Percentiles rank a stretch among this genome's conserved stretches.
Conservation (phyloP, 2,888 invertebrate species). For the Campaea margaritaria region DNA sequence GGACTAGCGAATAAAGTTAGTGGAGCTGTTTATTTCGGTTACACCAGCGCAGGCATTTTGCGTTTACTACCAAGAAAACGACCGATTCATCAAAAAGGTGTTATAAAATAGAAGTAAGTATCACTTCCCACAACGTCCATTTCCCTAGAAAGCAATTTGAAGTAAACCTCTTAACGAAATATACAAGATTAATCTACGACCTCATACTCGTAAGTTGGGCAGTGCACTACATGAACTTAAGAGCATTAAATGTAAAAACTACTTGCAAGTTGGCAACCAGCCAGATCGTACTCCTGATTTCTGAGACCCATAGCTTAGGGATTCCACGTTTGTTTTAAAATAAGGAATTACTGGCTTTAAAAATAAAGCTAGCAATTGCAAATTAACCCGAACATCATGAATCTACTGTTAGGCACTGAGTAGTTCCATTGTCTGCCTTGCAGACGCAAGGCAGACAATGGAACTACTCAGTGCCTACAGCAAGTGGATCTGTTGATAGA, state of each 20-base stretch:
- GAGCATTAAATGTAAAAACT: constrained; percentile 78
- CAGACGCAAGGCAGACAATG: too few relatives aligned
- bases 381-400: too few relatives aligned
- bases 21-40: too few relatives aligned
- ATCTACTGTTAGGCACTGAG: too few relatives aligned
- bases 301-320: constrained; percentile 43
- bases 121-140: constrained; percentile 5
- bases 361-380: neutral
- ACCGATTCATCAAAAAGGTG: too few relatives aligned
- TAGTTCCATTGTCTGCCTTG: too few relatives aligned
- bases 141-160: constrained; percentile 59
- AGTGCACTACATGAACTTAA: constrained; percentile 76
- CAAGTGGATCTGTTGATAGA: too few relatives aligned
- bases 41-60: too few relatives aligned
- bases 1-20: too few relatives aligned
- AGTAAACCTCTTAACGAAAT: constrained; percentile 73
- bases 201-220: constrained; percentile 66
- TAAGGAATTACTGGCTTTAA: neutral
- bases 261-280: constrained; percentile 60
- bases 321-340: neutral
- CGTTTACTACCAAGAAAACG: too few relatives aligned
- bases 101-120: neutral
- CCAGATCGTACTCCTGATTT: constrained; percentile 57
- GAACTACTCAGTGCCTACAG: too few relatives aligned
- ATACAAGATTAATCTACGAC: constrained; percentile 72